These are phyloP conservation scores for Athalia cordata DNA, from an alignment of 2,888 invertebrate species.

Conservation along the genomic window DNA sequence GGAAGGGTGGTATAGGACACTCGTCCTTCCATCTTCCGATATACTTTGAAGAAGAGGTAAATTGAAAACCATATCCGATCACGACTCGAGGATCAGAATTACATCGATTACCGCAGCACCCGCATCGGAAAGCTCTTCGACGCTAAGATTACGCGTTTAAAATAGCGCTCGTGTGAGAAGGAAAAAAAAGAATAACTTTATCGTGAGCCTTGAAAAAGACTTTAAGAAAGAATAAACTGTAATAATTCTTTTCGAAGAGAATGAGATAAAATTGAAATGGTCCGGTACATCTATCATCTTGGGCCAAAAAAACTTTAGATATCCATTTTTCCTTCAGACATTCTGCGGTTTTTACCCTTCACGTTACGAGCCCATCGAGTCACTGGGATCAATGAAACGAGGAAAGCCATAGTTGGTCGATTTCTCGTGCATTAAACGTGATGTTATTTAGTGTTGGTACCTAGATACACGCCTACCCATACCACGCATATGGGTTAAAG, in stretches of 20 bases:
- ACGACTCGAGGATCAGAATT: slow-evolving; percentile 27
- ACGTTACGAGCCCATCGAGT: background rate
- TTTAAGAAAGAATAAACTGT: too few relatives aligned
- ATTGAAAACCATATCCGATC: slow-evolving; percentile 42
- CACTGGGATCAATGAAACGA: background rate
- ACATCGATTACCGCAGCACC: slow-evolving; percentile 21
- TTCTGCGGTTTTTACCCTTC: background rate
- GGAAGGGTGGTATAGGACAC: background rate
- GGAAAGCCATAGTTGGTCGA: background rate
- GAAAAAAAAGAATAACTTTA: background rate
- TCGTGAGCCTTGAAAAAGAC: too few relatives aligned
- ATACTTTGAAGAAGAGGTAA: slow-evolving; percentile 12
- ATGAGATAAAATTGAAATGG: too few relatives aligned
- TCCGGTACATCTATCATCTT: too few relatives aligned
- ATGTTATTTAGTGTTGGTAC: slow-evolving; percentile 19
- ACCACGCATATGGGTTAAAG: background rate
- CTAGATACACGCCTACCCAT: background rate
- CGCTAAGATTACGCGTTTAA: background rate
- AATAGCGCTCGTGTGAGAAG: background rate
- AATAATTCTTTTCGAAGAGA: too few relatives aligned
- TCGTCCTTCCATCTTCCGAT: slow-evolving; percentile 29
- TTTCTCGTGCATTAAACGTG: slow-evolving; percentile 7
- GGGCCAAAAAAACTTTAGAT: too few relatives aligned
- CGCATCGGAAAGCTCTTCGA: too few relatives aligned
- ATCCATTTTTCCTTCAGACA: too few relatives aligned